Conservation (phyloP, 2,113 vertebrate species). For the Amphilophus citrinellus region DNA sequence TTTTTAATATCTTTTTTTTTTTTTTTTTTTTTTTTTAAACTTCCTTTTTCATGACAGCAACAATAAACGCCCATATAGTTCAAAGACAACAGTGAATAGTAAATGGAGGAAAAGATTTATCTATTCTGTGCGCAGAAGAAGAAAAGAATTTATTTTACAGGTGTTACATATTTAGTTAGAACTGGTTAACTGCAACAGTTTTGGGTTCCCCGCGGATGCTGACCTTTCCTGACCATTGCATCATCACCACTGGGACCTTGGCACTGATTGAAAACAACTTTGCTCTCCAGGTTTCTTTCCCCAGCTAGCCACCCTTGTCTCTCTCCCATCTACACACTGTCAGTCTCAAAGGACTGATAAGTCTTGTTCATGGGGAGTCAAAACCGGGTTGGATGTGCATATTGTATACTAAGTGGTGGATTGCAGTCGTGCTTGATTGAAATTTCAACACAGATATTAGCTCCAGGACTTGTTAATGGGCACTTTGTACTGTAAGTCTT, state of each 20-base stretch:
- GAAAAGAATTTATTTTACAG: slow-evolving; percentile 51
- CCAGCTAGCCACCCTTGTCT: neutral
- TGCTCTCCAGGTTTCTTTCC: slow-evolving; percentile 5
- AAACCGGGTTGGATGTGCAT: slow-evolving; percentile 20
- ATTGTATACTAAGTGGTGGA: slow-evolving; percentile 62
- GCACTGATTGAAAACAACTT: slow-evolving; percentile 39
- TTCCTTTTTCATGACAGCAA: slow-evolving; percentile 22
- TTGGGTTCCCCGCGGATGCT: slow-evolving; percentile 4
- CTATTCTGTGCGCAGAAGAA: slow-evolving; percentile 33
- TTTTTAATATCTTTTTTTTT: slow-evolving; percentile 9
- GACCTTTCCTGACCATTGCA: slow-evolving; percentile 7
- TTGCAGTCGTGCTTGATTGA: slow-evolving; percentile 62
- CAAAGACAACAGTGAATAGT: slow-evolving; percentile 11
- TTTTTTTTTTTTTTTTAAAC: neutral
- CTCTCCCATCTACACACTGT: slow-evolving; percentile 22
- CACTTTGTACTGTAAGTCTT: slow-evolving; percentile 70
- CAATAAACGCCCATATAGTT: slow-evolving; percentile 34
- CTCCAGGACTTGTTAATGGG: slow-evolving; percentile 62
- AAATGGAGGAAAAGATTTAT: slow-evolving; percentile 5
- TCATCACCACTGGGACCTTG: neutral
- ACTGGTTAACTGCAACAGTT: slow-evolving; percentile 27
- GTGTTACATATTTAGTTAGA: slow-evolving; percentile 44
- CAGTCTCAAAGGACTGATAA: slow-evolving; percentile 38
- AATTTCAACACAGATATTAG: slow-evolving; percentile 59
- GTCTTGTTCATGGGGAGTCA: slow-evolving; percentile 11